A percentile compares a stretch with the other conserved stretches of the same genome.
Conservation (phyloP, 2,888 invertebrate species). For the Limnephilus rhombicus region DNA sequence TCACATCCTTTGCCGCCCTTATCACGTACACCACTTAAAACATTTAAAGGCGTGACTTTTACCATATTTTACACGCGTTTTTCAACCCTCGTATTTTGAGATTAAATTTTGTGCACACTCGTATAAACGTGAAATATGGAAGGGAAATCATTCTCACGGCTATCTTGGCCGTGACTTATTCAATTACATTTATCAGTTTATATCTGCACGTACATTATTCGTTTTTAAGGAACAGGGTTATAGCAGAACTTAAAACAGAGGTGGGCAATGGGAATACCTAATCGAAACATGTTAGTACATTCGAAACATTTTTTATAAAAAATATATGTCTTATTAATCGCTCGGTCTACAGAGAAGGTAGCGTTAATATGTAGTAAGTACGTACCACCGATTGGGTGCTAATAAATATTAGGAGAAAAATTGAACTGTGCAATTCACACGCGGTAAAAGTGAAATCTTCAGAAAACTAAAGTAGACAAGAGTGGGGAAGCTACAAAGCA, state of each 20-base stretch:
- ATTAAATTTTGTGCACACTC: background rate
- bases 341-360: too few species aligned
- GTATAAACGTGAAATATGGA: background rate
- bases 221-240: background rate
- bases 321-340: too few species aligned
- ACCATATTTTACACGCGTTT: constrained; percentile 16
- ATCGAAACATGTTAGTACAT: background rate
- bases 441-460: too few species aligned
- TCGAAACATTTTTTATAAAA: too few species aligned
- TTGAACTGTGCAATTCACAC: too few species aligned
- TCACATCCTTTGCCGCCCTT: background rate
- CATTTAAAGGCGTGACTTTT: constrained; percentile 29
- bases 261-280: background rate
- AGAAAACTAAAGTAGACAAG: too few species aligned
- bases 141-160: background rate
- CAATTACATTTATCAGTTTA: background rate
- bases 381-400: too few species aligned
- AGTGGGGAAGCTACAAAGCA: too few species aligned
- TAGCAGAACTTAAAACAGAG: background rate
- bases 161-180: background rate
- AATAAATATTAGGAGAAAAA: too few species aligned
- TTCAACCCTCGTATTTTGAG: background rate
- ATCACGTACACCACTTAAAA: constrained; percentile 45
- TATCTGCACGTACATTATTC: background rate
- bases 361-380: too few species aligned